Conservation (phyloP, 2,113 vertebrate genomes). For the Hippocampus mohnikei region DNA sequence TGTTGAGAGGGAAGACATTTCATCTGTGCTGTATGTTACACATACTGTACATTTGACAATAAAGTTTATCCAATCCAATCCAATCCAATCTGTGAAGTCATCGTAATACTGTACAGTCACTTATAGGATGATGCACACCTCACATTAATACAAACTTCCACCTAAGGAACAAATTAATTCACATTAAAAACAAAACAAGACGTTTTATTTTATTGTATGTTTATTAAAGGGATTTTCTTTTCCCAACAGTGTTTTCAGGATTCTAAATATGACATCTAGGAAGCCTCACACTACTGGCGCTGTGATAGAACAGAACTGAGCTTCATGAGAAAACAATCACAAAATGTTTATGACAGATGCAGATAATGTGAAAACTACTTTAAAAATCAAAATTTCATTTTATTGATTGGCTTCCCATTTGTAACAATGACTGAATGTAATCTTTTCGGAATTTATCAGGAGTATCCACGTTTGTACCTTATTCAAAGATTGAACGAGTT, state of each 20-base stretch:
- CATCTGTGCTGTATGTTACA: too few species aligned
- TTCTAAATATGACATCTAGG: conserved; percentile 48
- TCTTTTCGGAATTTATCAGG: not conserved
- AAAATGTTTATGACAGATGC: not conserved
- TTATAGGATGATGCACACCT: not conserved
- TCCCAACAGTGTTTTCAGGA: conserved; percentile 35
- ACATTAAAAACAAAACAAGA: conserved; percentile 8
- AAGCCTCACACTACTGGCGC: conserved; percentile 18
- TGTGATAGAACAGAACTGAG: conserved; percentile 26
- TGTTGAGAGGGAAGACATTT: too few species aligned
- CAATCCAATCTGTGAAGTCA: too few species aligned
- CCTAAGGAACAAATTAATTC: not conserved
- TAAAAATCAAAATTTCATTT: not conserved
- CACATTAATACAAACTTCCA: not conserved
- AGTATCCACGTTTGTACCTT: not conserved
- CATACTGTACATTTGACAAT: too few species aligned
- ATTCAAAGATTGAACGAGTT: not conserved
- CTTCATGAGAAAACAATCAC: conserved; percentile 16
- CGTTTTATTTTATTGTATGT: conserved; percentile 24
- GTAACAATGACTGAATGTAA: not conserved
- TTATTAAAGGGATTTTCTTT: conserved; percentile 65
- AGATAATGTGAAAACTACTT: not conserved
- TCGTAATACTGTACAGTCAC: too few species aligned
- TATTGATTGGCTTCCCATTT: not conserved
- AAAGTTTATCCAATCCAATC: too few species aligned